Conservation (phyloP, 2,888 invertebrate genomes). For the Branchinecta sandiegonensis region DNA sequence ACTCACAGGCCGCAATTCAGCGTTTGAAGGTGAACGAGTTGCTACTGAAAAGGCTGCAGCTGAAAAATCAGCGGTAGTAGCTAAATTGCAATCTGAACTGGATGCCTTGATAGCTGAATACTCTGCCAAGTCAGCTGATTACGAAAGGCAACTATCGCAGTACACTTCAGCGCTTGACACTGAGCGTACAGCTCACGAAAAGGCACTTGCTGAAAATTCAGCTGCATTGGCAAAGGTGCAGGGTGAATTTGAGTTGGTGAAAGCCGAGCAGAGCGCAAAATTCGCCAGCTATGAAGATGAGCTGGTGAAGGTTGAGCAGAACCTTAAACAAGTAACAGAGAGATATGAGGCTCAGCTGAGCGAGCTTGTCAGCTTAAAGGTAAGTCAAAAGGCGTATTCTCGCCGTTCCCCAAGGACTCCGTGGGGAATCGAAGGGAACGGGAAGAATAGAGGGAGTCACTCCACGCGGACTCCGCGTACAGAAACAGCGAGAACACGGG, state of each 20-base stretch:
- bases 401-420: too few relatives aligned
- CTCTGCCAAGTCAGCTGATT: background rate
- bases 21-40: background rate
- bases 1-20: background rate
- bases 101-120: background rate
- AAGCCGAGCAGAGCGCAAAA: too few relatives aligned
- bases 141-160: background rate
- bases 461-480: too few relatives aligned
- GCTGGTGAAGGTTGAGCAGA: background rate
- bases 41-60: too few relatives aligned
- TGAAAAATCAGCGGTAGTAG: too few relatives aligned
- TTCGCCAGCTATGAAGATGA: background rate
- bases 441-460: too few relatives aligned
- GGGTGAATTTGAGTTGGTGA: too few relatives aligned
- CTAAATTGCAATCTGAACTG: background rate
- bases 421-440: too few relatives aligned
- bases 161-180: background rate
- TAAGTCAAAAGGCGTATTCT: too few relatives aligned
- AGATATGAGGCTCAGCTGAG: background rate
- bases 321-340: background rate
- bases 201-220: too few relatives aligned
- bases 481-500: too few relatives aligned
- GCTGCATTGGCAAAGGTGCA: too few relatives aligned
- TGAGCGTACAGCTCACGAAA: background rate
- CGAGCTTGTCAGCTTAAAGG: background rate